phyloP scores from a whole-genome alignment of 2,113 vertebrate genomes.

The Neodon shergylaensis region DNA sequence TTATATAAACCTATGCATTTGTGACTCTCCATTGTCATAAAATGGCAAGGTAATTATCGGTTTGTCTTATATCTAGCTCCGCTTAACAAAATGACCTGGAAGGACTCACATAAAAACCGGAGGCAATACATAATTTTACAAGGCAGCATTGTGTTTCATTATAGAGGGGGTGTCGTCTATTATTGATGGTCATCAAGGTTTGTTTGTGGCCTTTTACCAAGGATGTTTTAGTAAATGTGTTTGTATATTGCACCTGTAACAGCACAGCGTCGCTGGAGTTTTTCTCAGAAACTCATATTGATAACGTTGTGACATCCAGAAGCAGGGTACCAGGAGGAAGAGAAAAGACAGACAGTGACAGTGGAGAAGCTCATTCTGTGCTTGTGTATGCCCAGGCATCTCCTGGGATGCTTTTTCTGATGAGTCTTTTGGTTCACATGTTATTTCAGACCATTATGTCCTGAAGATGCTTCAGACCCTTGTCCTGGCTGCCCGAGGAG shows the following conservation, averaged over 20 bases:
- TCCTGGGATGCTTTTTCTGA: not conserved
- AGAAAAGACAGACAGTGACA: not conserved
- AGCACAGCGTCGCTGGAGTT: not conserved
- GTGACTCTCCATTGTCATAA: not conserved
- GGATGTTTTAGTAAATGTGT: not conserved
- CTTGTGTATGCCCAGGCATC: not conserved
- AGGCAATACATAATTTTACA: not conserved
- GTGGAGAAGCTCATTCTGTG: not conserved
- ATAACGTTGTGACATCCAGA: not conserved
- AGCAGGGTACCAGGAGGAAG: not conserved
- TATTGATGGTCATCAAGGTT: not conserved
- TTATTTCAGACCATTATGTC: slow-evolving; percentile 28
- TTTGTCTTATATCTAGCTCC: not conserved
- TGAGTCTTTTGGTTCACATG: not conserved
- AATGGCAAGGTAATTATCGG: not conserved
- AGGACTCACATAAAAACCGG: not conserved
- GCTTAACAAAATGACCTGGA: not conserved
- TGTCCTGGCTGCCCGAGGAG: slow-evolving; percentile 69
- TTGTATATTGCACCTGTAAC: not conserved
- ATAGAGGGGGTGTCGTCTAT: not conserved
- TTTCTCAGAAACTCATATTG: not conserved
- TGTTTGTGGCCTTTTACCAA: slow-evolving; percentile 12
- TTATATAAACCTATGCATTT: not conserved
- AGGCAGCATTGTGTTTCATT: not conserved
- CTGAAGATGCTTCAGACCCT: slow-evolving; percentile 64